These are phyloP conservation scores for Cremastinae sp. DNA, from an alignment of 2,888 invertebrate species.

Conservation along the genomic window DNA sequence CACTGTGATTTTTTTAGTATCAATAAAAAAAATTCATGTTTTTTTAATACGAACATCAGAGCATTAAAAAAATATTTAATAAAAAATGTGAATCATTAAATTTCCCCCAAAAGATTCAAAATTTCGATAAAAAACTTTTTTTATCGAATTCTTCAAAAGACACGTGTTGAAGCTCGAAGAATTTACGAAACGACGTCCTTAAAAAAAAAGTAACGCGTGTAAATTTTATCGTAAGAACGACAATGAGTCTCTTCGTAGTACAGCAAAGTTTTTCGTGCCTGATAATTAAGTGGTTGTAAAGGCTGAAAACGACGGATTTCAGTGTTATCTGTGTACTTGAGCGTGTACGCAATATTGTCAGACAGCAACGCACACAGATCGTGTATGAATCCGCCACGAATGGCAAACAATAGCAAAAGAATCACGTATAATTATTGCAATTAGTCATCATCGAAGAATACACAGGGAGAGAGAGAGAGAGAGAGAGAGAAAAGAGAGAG, in stretches of 20 bases:
- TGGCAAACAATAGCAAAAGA: slow-evolving; percentile 23
- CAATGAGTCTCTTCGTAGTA: slow-evolving; percentile 6
- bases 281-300: no score
- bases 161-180: slow-evolving; percentile 28
- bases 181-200: slow-evolving; percentile 4
- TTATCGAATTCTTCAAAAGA: no score
- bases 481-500: slow-evolving; percentile 29
- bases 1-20: no score
- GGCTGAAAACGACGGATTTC: slow-evolving; percentile 1
- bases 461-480: not conserved
- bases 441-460: slow-evolving; percentile 18
- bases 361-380: not conserved
- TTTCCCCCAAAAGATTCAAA: no score
- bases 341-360: not conserved
- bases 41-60: no score
- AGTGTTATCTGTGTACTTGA: not conserved
- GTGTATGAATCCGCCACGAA: slow-evolving; percentile 9
- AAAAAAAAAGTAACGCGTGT: slow-evolving; percentile 63
- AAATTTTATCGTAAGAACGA: slow-evolving; percentile 3
- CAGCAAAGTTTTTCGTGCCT: not conserved
- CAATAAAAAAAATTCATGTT: no score
- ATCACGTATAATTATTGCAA: slow-evolving; percentile 39
- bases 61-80: no score
- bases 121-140: no score
- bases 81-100: no score